Percentiles rank a stretch among this genome's conserved stretches.
Conservation (phyloP, 2,888 invertebrate genomes). For the Amblyteles armatorius region DNA sequence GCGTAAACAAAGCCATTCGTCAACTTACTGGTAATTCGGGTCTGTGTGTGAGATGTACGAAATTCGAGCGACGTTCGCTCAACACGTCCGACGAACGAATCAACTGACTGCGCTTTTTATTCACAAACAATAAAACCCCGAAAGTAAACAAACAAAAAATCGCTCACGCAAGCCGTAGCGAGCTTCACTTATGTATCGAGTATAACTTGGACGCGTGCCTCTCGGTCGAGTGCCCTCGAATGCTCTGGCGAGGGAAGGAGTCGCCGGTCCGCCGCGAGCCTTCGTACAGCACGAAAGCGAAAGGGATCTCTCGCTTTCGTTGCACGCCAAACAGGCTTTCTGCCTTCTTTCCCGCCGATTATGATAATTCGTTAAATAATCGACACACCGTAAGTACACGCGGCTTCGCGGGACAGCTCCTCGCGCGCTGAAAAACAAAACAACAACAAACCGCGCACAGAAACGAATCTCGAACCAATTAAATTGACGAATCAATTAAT, state of each 20-base stretch:
- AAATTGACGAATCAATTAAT: background rate
- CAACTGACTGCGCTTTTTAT: background rate
- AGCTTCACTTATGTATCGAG: background rate
- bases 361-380: background rate
- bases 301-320: conserved; percentile 55
- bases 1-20: background rate
- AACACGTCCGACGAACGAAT: background rate
- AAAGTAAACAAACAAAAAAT: background rate
- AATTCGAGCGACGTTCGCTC: background rate
- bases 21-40: background rate
- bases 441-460: background rate
- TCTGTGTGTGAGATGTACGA: background rate
- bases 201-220: background rate
- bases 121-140: background rate
- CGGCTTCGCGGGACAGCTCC: background rate
- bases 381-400: too few relatives aligned
- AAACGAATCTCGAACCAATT: background rate
- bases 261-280: conserved; percentile 2
- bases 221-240: conserved; percentile 20
- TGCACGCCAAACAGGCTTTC: conserved; percentile 42
- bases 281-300: conserved; percentile 51
- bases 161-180: background rate
- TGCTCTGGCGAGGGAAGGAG: background rate
- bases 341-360: conserved; percentile 2
- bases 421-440: background rate